These are phyloP conservation scores for Orius insidiosus DNA, from an alignment of 1,140 invertebrate genomes.

Conservation along the genomic window DNA sequence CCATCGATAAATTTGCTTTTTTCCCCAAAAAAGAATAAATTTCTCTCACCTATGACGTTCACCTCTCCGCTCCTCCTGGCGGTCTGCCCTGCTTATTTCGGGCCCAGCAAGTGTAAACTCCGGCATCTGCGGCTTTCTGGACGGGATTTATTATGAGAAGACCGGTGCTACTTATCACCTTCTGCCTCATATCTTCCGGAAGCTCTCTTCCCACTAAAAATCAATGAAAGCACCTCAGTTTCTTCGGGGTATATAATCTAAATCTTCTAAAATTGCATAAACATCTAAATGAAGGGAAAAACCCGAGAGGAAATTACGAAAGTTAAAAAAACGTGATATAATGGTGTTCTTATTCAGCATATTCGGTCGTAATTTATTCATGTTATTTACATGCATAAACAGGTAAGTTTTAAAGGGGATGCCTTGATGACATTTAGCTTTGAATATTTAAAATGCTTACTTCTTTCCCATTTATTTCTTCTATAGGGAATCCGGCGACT, in stretches of 20 bases:
- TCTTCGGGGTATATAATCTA: no score
- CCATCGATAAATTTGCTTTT: background rate
- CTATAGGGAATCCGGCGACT: slow-evolving; percentile 69
- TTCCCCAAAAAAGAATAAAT: background rate
- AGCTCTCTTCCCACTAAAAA: slow-evolving; percentile 43
- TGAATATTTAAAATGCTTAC: slow-evolving; percentile 22
- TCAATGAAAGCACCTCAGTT: no score
- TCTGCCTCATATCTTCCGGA: slow-evolving; percentile 64
- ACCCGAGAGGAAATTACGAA: background rate
- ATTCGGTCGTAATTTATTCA: background rate
- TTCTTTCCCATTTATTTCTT: slow-evolving; percentile 65
- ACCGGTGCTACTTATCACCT: slow-evolving; percentile 47
- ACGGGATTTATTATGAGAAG: slow-evolving; percentile 54
- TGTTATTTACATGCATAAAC: no score
- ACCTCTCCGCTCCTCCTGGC: slow-evolving; percentile 52
- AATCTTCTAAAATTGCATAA: no score
- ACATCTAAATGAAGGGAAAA: background rate
- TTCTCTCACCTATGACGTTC: slow-evolving; percentile 47
- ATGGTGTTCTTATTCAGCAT: background rate
- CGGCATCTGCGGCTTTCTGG: slow-evolving; percentile 54
- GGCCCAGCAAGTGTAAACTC: slow-evolving; percentile 58
- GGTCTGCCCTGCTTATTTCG: slow-evolving; percentile 55
- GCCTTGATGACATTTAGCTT: slow-evolving; percentile 4
- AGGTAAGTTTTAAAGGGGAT: no score
- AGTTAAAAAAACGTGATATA: background rate